Base-by-base conservation (phyloP, 2,113 vertebrate species). In the Nyctereutes procyonoides region DNA sequence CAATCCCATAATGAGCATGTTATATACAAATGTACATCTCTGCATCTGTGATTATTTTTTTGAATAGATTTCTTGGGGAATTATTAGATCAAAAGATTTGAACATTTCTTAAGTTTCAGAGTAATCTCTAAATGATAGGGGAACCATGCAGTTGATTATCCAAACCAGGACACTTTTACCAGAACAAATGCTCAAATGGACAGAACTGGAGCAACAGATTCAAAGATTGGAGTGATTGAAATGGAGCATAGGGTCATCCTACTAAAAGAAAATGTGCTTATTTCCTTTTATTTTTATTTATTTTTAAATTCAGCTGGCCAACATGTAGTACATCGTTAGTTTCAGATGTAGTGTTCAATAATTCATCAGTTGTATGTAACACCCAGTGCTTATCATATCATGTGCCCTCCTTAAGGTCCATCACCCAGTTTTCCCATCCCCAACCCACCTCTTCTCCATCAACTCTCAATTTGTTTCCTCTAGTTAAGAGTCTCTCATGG, bases 21-120 rank as follows among this genome's bases (percentile, higher is more conserved):
- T 95, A 9, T 35, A 74, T 77, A 77, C 8, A 95, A 71, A 83
- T 81, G 11, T 77, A 48, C 16, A 65, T 95, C 13, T 88, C 26
- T 84, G 15, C n/a, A 56, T 80, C 32, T 89, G 55, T 87, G 55
- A 38, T 89, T 92, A 82, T 92, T 96, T 95, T 24, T 90, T 89
- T 55, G 7, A 74, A 17, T 71, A 83, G 65, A 89, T 89, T 91
- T 85, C 43, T 92, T 94, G 43, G 90, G 90, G 51, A 10, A 16
- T 87, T 90, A 35, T 62, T 93, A 11, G 11, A 92, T 77, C 22
- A 90, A 82, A 87, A 83, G 3, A 63, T 51, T 43, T 22, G 65
- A 77, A n/a, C 15, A n/a, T 88, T 88, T 80, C 26, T 20, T 86
- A 93, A 96, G 19, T n/a, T 43, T 93, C 53, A 85, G 26, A 91